Base-by-base conservation (phyloP, 2,888 invertebrate species). In the Nymphalis c-album region DNA sequence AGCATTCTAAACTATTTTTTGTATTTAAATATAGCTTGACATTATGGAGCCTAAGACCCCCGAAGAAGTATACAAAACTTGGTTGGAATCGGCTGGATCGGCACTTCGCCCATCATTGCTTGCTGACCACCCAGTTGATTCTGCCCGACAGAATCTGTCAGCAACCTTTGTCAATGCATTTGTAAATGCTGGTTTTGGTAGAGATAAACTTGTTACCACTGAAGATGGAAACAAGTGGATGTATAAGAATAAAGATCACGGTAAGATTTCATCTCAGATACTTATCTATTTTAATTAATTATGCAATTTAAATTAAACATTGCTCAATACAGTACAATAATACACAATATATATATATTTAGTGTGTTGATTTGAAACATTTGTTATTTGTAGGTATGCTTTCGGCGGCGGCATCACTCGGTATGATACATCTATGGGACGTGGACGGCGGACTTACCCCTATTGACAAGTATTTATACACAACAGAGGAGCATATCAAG, bases 21-120 rank as follows among this genome's bases (percentile, higher is more conserved):
- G 3, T 16, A 53, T 53, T 64, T 13, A 13, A 13, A 3, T 40
- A 35, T 82, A 96, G 95, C 94, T 99, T 78, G 99, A 99, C 85
- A 98, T 99, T 74, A 97, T 99, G 96, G 99, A 99, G 84, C 98
- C 99, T 0, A 99, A 99, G 92, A 96, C 97, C 0, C 99, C 99
- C 0, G 99, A 99, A 85, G 99, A 99, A 83, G 98, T 99, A 16
- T 99, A 99, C 91, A 99, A 99, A 88, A 96, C 97, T 0, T 99
- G 99, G 94, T 90, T 99, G 71, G 99, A 99, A 88, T 97, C 96
- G 65, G 94, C 95, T 0, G 94, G 94, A 0, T 91, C 93, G 2
- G 93, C 93, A 5, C 83, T 93, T 1, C 93, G 97, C 45, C 95
- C 96, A 0, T 95, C 96, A 0, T 94, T 96, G 58, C 94, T 95